phyloP scores from a whole-genome alignment of 2,113 vertebrate genomes.

The Formicarius rufipectus region DNA sequence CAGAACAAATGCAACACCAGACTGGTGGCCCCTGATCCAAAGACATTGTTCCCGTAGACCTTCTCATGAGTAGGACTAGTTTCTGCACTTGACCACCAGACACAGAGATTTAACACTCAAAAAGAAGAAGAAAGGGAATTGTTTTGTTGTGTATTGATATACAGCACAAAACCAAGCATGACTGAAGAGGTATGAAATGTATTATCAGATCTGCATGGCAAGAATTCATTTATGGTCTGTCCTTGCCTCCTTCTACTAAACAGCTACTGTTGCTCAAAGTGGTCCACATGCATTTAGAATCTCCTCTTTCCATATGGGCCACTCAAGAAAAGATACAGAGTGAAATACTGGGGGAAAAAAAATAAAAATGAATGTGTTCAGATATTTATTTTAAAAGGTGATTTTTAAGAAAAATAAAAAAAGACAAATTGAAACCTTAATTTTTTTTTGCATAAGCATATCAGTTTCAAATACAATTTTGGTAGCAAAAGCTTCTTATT shows the following conservation, averaged over 20 bases:
- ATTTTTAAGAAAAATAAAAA: background rate
- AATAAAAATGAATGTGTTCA: background rate
- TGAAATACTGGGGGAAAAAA: background rate
- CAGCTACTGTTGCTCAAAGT: background rate
- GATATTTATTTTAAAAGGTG: background rate
- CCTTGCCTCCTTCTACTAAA: background rate
- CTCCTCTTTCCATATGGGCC: background rate
- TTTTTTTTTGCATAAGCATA: background rate
- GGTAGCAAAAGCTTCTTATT: background rate
- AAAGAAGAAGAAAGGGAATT: background rate
- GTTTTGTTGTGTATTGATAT: background rate
- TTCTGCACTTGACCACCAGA: background rate
- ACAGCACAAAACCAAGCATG: background rate
- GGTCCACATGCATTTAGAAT: background rate
- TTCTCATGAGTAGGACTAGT: background rate
- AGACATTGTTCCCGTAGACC: background rate
- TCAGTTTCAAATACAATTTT: background rate
- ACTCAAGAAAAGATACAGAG: background rate
- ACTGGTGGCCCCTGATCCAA: background rate
- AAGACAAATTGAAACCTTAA: background rate
- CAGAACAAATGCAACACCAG: background rate
- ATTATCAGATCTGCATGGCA: background rate
- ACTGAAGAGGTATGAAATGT: background rate
- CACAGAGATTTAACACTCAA: background rate
- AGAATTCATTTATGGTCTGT: background rate